These are phyloP conservation scores for Prunella fulvescens DNA, from an alignment of 2,113 vertebrate species.

Conservation along the genomic window DNA sequence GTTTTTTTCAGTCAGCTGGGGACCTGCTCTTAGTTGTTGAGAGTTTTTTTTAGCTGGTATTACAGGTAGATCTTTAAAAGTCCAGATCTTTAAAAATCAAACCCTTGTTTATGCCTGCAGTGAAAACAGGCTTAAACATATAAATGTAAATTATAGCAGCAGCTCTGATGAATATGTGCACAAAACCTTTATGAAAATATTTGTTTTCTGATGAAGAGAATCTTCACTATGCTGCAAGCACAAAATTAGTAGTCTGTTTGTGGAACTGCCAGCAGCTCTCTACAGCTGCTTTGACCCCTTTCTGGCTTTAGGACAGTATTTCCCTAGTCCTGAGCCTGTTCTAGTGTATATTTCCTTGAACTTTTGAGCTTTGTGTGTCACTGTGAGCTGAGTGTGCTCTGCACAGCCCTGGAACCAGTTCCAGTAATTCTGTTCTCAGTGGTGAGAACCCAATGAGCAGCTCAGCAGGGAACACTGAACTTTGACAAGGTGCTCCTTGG, in stretches of 20 bases:
- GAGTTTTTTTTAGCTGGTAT: not conserved
- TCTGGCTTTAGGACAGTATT: not conserved
- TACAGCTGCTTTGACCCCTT: not conserved
- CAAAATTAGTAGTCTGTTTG: not conserved
- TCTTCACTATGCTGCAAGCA: not conserved
- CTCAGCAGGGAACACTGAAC: not conserved
- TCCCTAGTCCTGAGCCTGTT: not conserved
- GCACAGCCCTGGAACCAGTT: not conserved
- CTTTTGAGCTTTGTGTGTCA: accelerated
- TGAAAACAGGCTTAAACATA: not conserved
- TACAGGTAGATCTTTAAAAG: not conserved
- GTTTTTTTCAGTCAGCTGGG: not conserved
- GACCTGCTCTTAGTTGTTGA: not conserved
- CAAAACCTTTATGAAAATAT: not conserved
- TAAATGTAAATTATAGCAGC: not conserved
- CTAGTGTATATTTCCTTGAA: not conserved
- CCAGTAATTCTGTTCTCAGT: not conserved
- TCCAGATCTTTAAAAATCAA: not conserved
- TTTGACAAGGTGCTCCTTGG: not conserved
- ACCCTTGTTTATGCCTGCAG: not conserved
- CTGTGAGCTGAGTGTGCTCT: not conserved
- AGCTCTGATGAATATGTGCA: not conserved
- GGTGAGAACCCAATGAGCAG: accelerated
- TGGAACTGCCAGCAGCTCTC: not conserved
- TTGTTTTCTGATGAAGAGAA: not conserved